Conservation (phyloP, 2,113 vertebrate species). For the Mobula birostris region DNA sequence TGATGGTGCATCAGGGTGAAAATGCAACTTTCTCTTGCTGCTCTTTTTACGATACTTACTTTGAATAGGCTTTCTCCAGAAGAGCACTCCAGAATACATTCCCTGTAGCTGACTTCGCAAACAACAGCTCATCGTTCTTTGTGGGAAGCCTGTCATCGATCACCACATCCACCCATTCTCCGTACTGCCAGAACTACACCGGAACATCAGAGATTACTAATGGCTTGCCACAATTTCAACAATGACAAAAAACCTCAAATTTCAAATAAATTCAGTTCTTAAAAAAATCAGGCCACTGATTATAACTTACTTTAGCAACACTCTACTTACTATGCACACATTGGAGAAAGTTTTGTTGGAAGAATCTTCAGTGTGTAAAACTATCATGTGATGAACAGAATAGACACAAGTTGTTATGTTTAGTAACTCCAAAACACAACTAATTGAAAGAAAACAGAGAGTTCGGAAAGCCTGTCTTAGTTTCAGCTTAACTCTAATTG, state of each 20-base stretch:
- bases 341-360: background rate
- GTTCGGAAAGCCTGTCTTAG: background rate
- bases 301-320: background rate
- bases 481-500: too few relatives aligned
- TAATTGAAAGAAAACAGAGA: background rate
- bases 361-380: background rate
- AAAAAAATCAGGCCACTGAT: background rate
- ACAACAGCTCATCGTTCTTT: constrained; percentile 75
- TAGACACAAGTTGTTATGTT: background rate
- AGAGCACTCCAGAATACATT: constrained; percentile 86
- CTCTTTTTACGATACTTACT: constrained; percentile 59
- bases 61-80: constrained; percentile 90
- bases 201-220: background rate
- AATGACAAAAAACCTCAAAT: too few relatives aligned
- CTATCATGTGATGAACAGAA: background rate
- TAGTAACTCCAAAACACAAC: too few relatives aligned
- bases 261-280: background rate
- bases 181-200: constrained; percentile 86
- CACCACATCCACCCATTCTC: constrained; percentile 88
- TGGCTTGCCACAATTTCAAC: too few relatives aligned
- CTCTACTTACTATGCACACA: background rate
- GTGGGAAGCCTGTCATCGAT: constrained; percentile 83
- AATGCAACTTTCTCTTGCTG: too few relatives aligned
- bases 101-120: constrained; percentile 77
- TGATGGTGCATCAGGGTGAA: too few relatives aligned